A percentile compares a stretch with the other conserved stretches of the same genome.
Conservation (phyloP, 2,888 invertebrate species). For the Glyphotaelius pellucidus region DNA sequence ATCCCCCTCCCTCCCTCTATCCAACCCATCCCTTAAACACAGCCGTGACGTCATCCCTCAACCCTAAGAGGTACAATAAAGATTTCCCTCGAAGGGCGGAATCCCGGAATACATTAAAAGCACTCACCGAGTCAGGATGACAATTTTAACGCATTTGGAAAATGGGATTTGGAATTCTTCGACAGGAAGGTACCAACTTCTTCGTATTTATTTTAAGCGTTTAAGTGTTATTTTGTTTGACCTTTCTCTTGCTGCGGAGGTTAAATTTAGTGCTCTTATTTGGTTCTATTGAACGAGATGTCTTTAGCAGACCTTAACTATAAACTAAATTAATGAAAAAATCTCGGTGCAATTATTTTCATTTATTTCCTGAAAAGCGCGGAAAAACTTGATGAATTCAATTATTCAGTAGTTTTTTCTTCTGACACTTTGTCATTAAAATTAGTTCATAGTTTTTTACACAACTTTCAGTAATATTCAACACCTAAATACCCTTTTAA, state of each 20-base stretch:
- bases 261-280: neutral
- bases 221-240: neutral
- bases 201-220: conserved; percentile 6
- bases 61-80: conserved; percentile 38
- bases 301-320: neutral
- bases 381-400: too few relatives aligned
- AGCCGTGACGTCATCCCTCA: conserved; percentile 33
- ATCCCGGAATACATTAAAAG: conserved; percentile 42
- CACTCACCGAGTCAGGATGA: conserved; percentile 42
- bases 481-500: too few relatives aligned
- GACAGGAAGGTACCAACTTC: neutral
- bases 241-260: neutral
- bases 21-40: neutral
- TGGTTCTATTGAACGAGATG: neutral
- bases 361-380: neutral
- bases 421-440: too few relatives aligned
- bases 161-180: conserved; percentile 5
- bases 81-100: conserved; percentile 5
- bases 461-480: too few relatives aligned
- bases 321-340: neutral
- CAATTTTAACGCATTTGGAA: conserved; percentile 43
- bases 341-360: neutral
- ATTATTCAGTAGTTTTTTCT: too few relatives aligned
- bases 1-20: neutral
- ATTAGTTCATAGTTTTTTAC: too few relatives aligned